Conservation (phyloP, 2,113 vertebrate genomes). For the Sinocyclocheilus grahami region DNA sequence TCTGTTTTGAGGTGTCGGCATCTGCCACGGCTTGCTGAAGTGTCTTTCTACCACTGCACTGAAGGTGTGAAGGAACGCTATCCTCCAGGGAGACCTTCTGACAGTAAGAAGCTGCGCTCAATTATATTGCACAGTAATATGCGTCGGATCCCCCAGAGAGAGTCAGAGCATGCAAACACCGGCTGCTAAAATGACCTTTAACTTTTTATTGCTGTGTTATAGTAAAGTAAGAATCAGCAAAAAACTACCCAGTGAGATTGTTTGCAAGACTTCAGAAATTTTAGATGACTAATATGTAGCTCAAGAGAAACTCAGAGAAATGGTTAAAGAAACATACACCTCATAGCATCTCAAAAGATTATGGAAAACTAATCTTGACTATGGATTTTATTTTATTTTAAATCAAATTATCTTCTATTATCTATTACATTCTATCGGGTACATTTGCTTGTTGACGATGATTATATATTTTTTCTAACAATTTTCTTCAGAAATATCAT, state of each 20-base stretch:
- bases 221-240: neutral
- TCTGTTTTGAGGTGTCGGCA: neutral
- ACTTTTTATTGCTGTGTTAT: neutral
- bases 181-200: slow-evolving; percentile 21
- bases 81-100: slow-evolving; percentile 5
- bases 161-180: slow-evolving; percentile 12
- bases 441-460: too few species aligned
- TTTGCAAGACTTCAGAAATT: neutral
- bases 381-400: too few species aligned
- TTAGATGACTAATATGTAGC: neutral
- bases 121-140: slow-evolving; percentile 21
- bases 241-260: neutral
- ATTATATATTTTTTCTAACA: too few species aligned
- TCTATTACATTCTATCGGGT: too few species aligned
- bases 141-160: neutral
- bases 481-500: too few species aligned
- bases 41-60: neutral
- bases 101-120: neutral
- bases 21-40: neutral
- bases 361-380: too few species aligned
- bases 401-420: too few species aligned
- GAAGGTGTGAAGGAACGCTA: slow-evolving; percentile 16
- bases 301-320: too few species aligned
- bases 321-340: too few species aligned
- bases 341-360: too few species aligned